Conservation (phyloP, 1,140 invertebrate species). For the Drosophila hydei region DNA sequence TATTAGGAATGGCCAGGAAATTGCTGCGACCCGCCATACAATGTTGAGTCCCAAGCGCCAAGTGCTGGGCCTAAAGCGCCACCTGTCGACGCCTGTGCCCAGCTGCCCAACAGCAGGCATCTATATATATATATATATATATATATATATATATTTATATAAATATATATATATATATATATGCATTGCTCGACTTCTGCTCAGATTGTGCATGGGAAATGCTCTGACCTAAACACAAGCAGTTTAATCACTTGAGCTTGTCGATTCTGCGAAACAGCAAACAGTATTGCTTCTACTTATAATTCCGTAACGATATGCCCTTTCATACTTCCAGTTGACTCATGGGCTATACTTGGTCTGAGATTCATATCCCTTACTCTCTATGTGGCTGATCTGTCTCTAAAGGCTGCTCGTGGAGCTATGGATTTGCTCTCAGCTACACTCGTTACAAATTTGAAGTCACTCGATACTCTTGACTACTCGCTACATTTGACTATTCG, state of each 20-base stretch:
- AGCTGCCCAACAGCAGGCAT: too few relatives aligned
- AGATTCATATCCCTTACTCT: background rate
- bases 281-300: too few relatives aligned
- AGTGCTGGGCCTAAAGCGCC: slow-evolving; percentile 13
- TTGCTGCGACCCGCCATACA: slow-evolving; percentile 28
- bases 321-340: background rate
- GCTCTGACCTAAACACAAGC: slow-evolving; percentile 12
- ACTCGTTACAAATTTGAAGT: too few relatives aligned
- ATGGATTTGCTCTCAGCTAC: background rate
- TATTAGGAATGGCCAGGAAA: slow-evolving; percentile 39
- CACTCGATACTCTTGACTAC: background rate
- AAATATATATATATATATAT: too few relatives aligned
- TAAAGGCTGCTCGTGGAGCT: background rate
- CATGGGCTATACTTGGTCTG: background rate
- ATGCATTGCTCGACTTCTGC: background rate
- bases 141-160: too few relatives aligned
- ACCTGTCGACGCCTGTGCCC: slow-evolving; percentile 23
- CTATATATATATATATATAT: background rate
- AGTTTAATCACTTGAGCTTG: slow-evolving; percentile 18
- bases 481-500: background rate
- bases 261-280: slow-evolving; percentile 12
- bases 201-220: slow-evolving; percentile 11
- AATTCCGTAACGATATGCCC: background rate
- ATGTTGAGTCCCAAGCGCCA: slow-evolving; percentile 2
- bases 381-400: background rate